Conservation (phyloP, 53 echinoderm and acorn worm species). For the Paracentrotus lividus region DNA sequence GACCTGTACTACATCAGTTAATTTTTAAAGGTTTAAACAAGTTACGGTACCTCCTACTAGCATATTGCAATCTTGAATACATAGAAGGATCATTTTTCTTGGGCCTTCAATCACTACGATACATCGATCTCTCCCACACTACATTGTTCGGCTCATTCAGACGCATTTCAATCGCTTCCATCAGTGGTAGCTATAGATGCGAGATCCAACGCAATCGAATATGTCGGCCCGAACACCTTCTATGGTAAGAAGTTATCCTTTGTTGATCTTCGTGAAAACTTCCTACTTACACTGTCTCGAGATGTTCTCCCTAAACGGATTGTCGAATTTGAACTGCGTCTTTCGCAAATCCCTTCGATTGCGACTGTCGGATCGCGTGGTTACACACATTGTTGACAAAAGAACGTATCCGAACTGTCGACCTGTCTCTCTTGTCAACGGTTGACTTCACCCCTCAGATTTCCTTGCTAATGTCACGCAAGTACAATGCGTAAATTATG, state of each 20-base stretch:
- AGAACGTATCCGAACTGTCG: not conserved
- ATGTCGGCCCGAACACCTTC: not conserved
- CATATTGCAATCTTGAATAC: slow-evolving; percentile 14
- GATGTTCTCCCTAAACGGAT: not conserved
- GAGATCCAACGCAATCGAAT: not conserved
- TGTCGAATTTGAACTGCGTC: not conserved
- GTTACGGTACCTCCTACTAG: not conserved
- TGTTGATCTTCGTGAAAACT: not conserved
- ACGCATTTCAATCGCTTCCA: not conserved
- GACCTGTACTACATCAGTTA: not conserved
- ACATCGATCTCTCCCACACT: not conserved
- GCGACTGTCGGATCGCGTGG: not conserved
- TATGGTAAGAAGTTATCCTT: not conserved
- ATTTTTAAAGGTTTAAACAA: not conserved
- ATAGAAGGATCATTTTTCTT: not conserved
- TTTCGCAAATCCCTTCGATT: not conserved
- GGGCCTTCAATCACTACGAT: not conserved
- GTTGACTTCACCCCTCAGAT: not conserved
- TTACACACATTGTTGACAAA: not conserved
- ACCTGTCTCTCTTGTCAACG: slow-evolving; percentile 9
- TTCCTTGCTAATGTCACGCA: not conserved
- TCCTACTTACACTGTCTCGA: not conserved
- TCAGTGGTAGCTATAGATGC: not conserved
- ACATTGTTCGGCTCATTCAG: not conserved
- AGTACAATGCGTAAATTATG: not conserved